These are phyloP conservation scores for Pristionchus mayeri DNA, from an alignment of 2,888 invertebrate genomes.

Conservation along the genomic window DNA sequence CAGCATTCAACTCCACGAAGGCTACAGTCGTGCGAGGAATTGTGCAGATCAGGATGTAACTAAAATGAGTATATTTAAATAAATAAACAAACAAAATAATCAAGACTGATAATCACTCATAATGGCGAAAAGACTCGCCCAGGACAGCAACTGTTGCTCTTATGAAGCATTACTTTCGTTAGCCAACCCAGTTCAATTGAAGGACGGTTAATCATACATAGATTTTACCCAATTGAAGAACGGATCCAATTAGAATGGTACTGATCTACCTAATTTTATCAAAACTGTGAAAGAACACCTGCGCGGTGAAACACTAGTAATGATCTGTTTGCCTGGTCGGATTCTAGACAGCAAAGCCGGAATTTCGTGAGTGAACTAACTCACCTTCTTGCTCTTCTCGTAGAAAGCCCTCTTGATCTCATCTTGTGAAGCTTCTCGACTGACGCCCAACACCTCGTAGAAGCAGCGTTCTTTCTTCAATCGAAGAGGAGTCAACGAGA, in stretches of 20 bases:
- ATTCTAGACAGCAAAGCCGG: no score
- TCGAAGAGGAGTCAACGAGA: background rate
- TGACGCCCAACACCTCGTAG: conserved; percentile 63
- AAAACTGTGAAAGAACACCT: no score
- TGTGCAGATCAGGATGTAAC: conserved; percentile 70
- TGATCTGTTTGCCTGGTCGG: no score
- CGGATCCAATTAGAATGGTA: background rate
- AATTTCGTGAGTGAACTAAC: no score
- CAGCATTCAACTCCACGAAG: conserved; percentile 70
- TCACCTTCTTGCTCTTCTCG: conserved; percentile 68
- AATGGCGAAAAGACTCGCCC: no score
- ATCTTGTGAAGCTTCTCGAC: conserved; percentile 57
- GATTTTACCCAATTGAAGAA: background rate
- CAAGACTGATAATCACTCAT: background rate
- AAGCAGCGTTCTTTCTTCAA: background rate
- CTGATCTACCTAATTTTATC: background rate
- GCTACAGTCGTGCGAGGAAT: conserved; percentile 54
- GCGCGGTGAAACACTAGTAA: no score
- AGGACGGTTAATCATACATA: background rate
- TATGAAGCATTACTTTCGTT: no score
- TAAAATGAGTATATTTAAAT: conserved; percentile 54
- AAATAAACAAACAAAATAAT: background rate
- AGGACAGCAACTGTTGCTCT: no score
- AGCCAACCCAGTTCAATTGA: no score
- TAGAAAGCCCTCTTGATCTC: conserved; percentile 73